phyloP scores from a whole-genome alignment of 2,797 vertebrate species.

The Rhabdophis nuchalis region DNA sequence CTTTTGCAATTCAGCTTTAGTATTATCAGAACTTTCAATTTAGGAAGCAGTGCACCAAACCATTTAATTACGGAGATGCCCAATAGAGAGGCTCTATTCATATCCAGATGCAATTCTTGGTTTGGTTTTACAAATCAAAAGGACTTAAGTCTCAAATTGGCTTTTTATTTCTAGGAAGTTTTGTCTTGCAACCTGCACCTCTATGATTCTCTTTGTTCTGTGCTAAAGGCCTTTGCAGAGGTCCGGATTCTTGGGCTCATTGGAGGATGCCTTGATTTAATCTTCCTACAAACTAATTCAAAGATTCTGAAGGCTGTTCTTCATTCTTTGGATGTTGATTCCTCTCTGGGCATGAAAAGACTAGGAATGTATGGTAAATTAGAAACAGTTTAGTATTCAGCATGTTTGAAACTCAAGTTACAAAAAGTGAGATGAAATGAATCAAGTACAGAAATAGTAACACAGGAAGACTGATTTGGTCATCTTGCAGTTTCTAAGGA shows the following conservation, averaged over 20 bases:
- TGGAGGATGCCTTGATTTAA: neutral
- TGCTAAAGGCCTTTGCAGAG: neutral
- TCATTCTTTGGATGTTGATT: neutral
- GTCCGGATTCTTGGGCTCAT: neutral
- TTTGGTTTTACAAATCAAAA: neutral
- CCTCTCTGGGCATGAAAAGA: neutral
- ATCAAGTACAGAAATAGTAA: neutral
- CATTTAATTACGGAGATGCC: neutral
- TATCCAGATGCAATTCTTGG: neutral
- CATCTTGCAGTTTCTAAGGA: neutral
- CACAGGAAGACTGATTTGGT: neutral
- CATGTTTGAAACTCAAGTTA: neutral
- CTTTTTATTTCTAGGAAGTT: neutral
- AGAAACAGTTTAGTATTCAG: neutral
- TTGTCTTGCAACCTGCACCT: neutral
- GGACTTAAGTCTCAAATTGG: neutral
- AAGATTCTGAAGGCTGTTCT: neutral
- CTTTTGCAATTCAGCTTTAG: neutral
- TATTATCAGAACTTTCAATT: neutral
- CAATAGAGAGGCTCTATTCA: neutral
- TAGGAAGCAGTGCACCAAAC: neutral
- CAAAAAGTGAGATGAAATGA: neutral
- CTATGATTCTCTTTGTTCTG: neutral
- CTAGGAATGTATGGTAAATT: neutral
- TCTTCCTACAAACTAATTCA: neutral